Conservation (phyloP, 1,140 invertebrate species). For the Magallana ariakensis region DNA sequence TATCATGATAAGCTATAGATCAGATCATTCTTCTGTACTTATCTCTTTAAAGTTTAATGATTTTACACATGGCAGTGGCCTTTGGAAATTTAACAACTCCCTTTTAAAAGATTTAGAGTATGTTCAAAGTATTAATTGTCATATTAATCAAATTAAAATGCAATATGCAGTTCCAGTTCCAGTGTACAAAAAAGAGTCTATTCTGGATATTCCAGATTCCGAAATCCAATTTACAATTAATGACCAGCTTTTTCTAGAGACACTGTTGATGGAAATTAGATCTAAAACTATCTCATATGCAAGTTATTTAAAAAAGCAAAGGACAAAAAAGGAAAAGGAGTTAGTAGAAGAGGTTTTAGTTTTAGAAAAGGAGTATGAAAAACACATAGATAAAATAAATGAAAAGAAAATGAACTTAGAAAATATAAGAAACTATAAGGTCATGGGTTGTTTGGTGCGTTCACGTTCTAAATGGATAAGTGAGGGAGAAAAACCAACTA, state of each 20-base stretch:
- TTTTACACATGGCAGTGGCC: conserved; percentile 12
- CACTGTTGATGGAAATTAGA: too few relatives aligned
- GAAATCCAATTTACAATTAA: too few relatives aligned
- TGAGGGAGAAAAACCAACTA: too few relatives aligned
- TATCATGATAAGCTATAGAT: conserved; percentile 42
- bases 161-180: neutral
- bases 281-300: too few relatives aligned
- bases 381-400: too few relatives aligned
- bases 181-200: neutral
- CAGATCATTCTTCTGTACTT: conserved; percentile 34
- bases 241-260: too few relatives aligned
- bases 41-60: conserved; percentile 16
- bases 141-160: neutral
- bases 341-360: too few relatives aligned
- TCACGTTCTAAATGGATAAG: neutral
- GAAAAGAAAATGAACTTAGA: too few relatives aligned
- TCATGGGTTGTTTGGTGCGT: neutral
- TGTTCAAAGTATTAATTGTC: neutral
- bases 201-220: neutral
- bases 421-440: neutral
- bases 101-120: neutral
- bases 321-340: neutral
- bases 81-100: too few relatives aligned
- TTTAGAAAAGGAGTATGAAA: too few relatives aligned
- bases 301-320: neutral